Evolutionary conservation across 2,888 invertebrate genomes (phyloP).

Genomic region (Ctenicera cuprea): DNA sequence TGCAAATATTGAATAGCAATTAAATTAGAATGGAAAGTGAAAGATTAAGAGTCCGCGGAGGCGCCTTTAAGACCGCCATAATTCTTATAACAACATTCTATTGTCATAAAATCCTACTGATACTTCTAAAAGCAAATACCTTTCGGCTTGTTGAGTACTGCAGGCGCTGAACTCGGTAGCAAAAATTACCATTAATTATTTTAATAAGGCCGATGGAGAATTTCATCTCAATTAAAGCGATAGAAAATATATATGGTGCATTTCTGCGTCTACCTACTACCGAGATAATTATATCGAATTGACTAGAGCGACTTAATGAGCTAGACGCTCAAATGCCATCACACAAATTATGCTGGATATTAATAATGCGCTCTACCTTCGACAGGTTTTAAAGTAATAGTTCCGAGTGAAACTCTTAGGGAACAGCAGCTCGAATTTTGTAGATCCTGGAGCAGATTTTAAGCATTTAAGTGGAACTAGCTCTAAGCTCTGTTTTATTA

Average conservation of each 20-base stretch:
- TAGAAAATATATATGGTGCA: conserved; percentile 38
- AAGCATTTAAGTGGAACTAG: neutral
- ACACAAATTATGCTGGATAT: conserved; percentile 31
- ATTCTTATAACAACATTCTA: no score
- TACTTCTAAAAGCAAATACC: neutral
- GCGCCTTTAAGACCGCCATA: no score
- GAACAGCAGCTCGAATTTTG: neutral
- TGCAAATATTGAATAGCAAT: no score
- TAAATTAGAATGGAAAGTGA: no score
- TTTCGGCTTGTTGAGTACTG: conserved; percentile 18
- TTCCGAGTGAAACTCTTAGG: neutral
- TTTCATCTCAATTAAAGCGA: conserved; percentile 42
- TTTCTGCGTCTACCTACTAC: conserved; percentile 43
- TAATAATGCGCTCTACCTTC: conserved; percentile 21
- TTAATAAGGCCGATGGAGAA: conserved; percentile 40
- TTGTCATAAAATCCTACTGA: neutral
- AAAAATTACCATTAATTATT: conserved; percentile 40
- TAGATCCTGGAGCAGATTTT: neutral
- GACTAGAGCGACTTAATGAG: conserved; percentile 40
- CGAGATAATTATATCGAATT: conserved; percentile 38
- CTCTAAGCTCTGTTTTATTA: neutral
- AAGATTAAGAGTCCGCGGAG: no score
- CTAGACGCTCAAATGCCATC: conserved; percentile 40
- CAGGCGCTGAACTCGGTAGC: conserved; percentile 34
- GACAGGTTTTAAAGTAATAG: neutral